phyloP scores from a whole-genome alignment of 2,888 invertebrate species.

The Carterocephalus palaemon region DNA sequence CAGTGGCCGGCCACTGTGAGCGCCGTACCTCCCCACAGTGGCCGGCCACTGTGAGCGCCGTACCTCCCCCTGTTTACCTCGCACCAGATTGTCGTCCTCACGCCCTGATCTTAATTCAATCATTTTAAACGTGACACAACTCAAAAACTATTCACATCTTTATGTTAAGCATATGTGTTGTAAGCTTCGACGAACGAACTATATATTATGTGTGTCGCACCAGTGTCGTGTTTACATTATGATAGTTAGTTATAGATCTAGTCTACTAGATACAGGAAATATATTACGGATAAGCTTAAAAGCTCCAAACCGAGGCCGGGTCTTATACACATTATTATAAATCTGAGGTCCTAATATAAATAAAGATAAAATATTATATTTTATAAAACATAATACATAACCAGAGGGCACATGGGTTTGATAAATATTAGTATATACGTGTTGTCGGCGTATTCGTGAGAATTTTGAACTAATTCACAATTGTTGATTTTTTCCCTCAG shows the following conservation, averaged over 20 bases:
- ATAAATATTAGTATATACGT: slow-evolving; percentile 1
- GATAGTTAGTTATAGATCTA: slow-evolving; percentile 16
- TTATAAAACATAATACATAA: slow-evolving; percentile 21
- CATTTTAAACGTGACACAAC: slow-evolving; percentile 54
- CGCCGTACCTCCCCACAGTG: no score
- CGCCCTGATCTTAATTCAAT: slow-evolving; percentile 64
- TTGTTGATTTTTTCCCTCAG: slow-evolving; percentile 3
- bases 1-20: slow-evolving; percentile 56
- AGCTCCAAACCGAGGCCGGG: slow-evolving; percentile 25
- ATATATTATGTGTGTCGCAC: slow-evolving; percentile 58
- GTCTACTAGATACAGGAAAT: slow-evolving; percentile 19
- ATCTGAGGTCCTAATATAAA: slow-evolving; percentile 10
- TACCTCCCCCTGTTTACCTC: slow-evolving; percentile 76
- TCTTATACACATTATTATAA: slow-evolving; percentile 22
- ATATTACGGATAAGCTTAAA: slow-evolving; percentile 14
- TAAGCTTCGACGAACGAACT: slow-evolving; percentile 47
- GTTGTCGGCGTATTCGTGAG: slow-evolving; percentile 5
- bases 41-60: slow-evolving; percentile 56
- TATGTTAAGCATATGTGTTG: slow-evolving; percentile 60
- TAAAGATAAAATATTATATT: slow-evolving; percentile 4
- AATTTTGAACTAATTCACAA: slow-evolving; percentile 1
- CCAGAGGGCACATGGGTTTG: slow-evolving; percentile 9
- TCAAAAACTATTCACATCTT: slow-evolving; percentile 78
- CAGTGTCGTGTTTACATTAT: slow-evolving; percentile 49
- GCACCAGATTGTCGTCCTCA: slow-evolving; percentile 64